Percentiles rank a stretch among this genome's conserved stretches.
Evolutionary conservation across 2,888 invertebrate genomes (phyloP).

Genomic region (Polyploca ridens): DNA sequence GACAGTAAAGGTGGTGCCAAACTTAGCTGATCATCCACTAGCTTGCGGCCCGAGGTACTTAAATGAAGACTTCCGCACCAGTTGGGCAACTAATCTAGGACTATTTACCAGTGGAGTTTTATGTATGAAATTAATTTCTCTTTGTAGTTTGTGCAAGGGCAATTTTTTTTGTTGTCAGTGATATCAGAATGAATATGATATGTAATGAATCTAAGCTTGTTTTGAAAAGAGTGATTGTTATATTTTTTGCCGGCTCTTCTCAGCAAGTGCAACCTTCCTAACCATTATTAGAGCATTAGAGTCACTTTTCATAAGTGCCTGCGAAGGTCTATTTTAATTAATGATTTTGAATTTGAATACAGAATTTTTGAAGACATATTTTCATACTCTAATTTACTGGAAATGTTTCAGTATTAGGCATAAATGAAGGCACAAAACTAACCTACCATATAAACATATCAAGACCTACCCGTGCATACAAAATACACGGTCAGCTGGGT

Average conservation of each 20-base stretch:
- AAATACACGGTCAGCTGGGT: conserved; percentile 90
- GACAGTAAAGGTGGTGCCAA: conserved; percentile 85
- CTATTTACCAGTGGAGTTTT: conserved; percentile 89
- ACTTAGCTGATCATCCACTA: conserved; percentile 89
- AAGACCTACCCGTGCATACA: conserved; percentile 88
- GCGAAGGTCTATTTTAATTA: too few relatives aligned
- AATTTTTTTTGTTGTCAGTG: neutral
- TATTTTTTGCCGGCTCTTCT: too few relatives aligned
- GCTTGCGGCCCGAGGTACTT: conserved; percentile 91
- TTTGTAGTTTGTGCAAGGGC: neutral
- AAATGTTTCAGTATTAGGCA: conserved; percentile 86
- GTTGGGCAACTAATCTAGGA: conserved; percentile 85
- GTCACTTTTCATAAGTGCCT: too few relatives aligned
- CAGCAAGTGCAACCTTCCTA: too few relatives aligned
- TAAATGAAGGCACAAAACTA: conserved; percentile 86
- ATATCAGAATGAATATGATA: too few relatives aligned
- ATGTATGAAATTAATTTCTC: conserved; percentile 71
- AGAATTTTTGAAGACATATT: neutral
- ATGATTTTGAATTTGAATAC: too few relatives aligned
- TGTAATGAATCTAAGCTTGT: too few relatives aligned
- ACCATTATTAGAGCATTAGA: too few relatives aligned
- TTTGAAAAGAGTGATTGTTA: too few relatives aligned
- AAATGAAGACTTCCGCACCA: conserved; percentile 86
- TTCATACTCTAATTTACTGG: neutral
- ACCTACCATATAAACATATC: conserved; percentile 85